These are phyloP conservation scores for Diuraphis noxia DNA, from an alignment of 1,140 invertebrate species.

Conservation along the genomic window DNA sequence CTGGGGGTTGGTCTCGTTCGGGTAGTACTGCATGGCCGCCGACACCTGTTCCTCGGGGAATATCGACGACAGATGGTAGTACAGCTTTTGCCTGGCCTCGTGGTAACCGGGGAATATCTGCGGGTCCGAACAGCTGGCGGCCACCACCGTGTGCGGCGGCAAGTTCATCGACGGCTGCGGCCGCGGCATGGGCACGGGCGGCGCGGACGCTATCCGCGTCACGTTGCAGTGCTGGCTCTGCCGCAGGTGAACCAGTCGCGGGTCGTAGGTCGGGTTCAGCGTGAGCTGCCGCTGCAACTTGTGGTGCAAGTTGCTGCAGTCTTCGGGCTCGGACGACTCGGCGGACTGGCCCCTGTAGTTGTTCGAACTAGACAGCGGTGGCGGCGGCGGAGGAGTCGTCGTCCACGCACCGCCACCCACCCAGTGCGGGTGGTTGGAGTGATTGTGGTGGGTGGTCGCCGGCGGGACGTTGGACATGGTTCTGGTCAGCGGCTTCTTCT, in stretches of 20 bases:
- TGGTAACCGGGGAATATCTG: conserved; percentile 56
- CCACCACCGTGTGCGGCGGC: conserved; percentile 5
- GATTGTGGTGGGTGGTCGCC: not conserved
- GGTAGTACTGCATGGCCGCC: conserved; percentile 80
- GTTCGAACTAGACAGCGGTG: conserved; percentile 3
- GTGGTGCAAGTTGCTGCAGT: conserved; percentile 65
- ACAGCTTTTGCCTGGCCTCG: conserved; percentile 74
- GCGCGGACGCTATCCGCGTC: conserved; percentile 78
- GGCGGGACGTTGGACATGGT: conserved; percentile 62
- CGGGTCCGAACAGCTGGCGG: conserved; percentile 57
- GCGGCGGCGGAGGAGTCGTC: conserved; percentile 13
- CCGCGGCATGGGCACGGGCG: conserved; percentile 69
- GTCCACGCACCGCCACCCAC: not conserved
- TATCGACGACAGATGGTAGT: conserved; percentile 82
- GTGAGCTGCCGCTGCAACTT: conserved; percentile 81
- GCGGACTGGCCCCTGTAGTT: conserved; percentile 58
- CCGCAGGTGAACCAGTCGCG: conserved; percentile 66
- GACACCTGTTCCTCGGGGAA: conserved; percentile 88
- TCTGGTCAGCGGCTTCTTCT: conserved; percentile 65
- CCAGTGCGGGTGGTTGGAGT: not conserved
- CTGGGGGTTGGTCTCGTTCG: conserved; percentile 84
- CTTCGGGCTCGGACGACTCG: conserved; percentile 7
- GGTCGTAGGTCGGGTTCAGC: conserved; percentile 77
- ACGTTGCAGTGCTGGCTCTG: conserved; percentile 61
- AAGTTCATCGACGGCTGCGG: conserved; percentile 65